phyloP scores from a whole-genome alignment of 2,888 invertebrate genomes.

The Drosophila nr. perissopoda region DNA sequence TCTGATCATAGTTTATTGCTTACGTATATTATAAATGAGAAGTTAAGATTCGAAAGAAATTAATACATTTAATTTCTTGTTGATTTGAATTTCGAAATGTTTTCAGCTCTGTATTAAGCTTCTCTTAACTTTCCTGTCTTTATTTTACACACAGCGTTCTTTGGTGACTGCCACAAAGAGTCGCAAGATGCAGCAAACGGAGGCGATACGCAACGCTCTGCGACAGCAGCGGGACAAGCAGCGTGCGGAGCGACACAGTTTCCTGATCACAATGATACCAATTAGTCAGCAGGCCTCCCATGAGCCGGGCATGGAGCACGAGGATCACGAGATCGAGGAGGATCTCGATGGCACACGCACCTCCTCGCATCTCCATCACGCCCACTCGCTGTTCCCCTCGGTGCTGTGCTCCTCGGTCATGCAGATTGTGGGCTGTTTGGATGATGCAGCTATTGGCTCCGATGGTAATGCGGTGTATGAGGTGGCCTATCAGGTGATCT shows the following conservation, averaged over 20 bases:
- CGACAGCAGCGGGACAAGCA: conserved; percentile 98
- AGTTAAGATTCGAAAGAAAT: neutral
- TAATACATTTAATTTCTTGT: neutral
- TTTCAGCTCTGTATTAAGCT: neutral
- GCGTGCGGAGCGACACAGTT: conserved; percentile 96
- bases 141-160: conserved; percentile 88
- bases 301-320: conserved; percentile 95
- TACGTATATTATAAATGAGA: rapidly evolving
- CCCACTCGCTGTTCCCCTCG: conserved; percentile 98
- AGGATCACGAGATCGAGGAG: conserved; percentile 93
- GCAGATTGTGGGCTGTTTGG: conserved; percentile 96
- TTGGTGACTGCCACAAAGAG: conserved; percentile 99
- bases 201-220: conserved; percentile 97
- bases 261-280: conserved; percentile 97
- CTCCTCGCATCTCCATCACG: conserved; percentile 94
- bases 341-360: conserved; percentile 90
- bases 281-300: conserved; percentile 97
- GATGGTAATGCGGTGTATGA: conserved; percentile 99
- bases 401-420: conserved; percentile 98
- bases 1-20: neutral
- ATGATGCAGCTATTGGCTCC: conserved; percentile 97
- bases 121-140: neutral
- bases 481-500: conserved; percentile 97
- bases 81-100: neutral
- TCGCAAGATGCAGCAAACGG: conserved; percentile 99